A percentile compares a stretch with the other conserved stretches of the same genome.
Conservation (phyloP, 1,140 invertebrate genomes). For the Polypedilum vanderplanki region DNA sequence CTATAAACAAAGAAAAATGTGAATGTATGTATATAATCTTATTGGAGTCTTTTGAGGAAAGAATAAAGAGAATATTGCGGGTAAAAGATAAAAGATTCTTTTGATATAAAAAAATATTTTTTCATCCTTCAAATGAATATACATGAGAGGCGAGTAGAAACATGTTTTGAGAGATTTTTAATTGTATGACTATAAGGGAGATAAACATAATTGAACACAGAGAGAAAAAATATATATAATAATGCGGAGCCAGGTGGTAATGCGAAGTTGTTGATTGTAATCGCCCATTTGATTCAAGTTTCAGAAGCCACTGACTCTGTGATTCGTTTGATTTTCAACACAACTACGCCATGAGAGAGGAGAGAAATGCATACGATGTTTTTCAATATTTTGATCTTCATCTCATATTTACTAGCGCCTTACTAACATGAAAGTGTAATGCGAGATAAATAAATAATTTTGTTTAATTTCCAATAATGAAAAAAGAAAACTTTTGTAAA, state of each 20-base stretch:
- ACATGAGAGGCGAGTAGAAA: neutral
- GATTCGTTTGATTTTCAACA: too few relatives aligned
- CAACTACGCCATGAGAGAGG: too few relatives aligned
- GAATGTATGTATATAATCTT: neutral
- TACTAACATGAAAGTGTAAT: neutral
- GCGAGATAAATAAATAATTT: conserved; percentile 16
- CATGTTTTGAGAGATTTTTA: neutral
- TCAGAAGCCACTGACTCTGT: neutral
- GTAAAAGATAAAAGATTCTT: conserved; percentile 12
- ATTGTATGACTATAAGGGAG: neutral
- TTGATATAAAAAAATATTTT: neutral
- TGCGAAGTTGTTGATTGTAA: neutral
- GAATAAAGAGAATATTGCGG: conserved; percentile 1
- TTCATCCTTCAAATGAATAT: neutral
- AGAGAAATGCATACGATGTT: neutral
- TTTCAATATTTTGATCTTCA: conserved; percentile 20
- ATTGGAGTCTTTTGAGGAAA: neutral
- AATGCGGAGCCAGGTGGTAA: neutral
- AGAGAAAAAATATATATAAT: neutral
- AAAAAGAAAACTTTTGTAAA: neutral
- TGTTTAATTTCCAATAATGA: too few relatives aligned
- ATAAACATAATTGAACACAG: conserved; percentile 3
- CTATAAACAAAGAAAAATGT: neutral
- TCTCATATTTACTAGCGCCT: neutral
- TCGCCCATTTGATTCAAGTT: neutral